These are phyloP conservation scores for Petroica traversi DNA, from an alignment of 2,113 vertebrate species.

Conservation along the genomic window DNA sequence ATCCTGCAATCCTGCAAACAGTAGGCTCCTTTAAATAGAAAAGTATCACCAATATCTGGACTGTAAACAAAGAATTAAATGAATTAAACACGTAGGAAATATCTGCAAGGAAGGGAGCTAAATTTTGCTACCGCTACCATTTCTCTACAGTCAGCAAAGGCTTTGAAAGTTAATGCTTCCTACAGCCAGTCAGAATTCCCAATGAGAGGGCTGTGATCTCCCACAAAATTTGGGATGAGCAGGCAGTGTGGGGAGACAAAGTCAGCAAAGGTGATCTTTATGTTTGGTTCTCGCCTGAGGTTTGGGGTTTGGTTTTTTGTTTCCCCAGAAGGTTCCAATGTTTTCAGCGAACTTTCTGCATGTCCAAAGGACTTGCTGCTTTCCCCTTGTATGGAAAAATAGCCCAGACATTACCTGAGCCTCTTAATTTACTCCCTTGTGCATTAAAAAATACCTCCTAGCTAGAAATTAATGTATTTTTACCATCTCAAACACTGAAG, in stretches of 20 bases:
- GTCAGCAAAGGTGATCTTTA: not conserved
- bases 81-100: constrained; percentile 13
- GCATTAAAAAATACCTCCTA: not conserved
- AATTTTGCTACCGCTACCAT: not conserved
- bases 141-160: not conserved
- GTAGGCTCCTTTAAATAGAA: constrained; percentile 26
- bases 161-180: constrained; percentile 3
- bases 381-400: not conserved
- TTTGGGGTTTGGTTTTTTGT: not conserved
- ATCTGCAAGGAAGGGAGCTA: not conserved
- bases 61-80: constrained; percentile 11
- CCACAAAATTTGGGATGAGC: not conserved
- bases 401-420: not conserved
- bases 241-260: not conserved
- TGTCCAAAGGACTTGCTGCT: not conserved
- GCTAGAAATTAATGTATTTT: not conserved
- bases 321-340: not conserved
- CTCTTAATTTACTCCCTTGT: not conserved
- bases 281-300: not conserved
- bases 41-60: not conserved
- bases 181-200: not conserved
- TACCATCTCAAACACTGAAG: not conserved
- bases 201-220: not conserved
- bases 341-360: not conserved
- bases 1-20: constrained; percentile 18